A percentile compares a stretch with the other conserved stretches of the same genome.
phyloP scores from a whole-genome alignment of 2,797 vertebrate species.

The Staurois parvus region DNA sequence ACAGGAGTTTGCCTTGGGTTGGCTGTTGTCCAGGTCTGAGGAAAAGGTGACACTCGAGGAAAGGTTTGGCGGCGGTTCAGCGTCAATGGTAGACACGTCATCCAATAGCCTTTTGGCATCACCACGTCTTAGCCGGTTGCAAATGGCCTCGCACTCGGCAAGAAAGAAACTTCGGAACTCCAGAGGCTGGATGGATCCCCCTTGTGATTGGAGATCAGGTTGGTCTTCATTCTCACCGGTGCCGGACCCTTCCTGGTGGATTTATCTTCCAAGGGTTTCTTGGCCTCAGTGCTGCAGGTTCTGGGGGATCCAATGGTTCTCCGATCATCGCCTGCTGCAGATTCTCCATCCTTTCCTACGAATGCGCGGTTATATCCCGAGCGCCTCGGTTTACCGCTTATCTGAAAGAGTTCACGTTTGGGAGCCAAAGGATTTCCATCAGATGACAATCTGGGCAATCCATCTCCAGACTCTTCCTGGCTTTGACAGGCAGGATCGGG shows the following conservation, averaged over 20 bases:
- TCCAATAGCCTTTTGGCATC: neutral
- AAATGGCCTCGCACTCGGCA: constrained; percentile 52
- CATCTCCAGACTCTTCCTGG: neutral
- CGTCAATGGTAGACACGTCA: constrained; percentile 49
- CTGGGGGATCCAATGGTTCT: neutral
- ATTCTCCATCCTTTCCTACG: neutral
- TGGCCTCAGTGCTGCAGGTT: neutral
- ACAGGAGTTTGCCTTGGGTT: neutral
- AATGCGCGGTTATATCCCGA: neutral
- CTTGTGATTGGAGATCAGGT: too few species aligned
- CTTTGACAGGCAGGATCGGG: neutral
- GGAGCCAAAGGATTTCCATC: too few species aligned
- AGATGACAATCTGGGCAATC: neutral
- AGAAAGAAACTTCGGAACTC: constrained; percentile 57
- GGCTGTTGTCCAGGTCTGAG: neutral
- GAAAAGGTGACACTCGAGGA: constrained; percentile 27
- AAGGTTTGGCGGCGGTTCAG: constrained; percentile 39
- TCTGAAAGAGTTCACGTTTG: neutral
- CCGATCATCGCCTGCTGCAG: too few species aligned
- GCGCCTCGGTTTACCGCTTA: neutral
- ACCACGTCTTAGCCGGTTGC: neutral
- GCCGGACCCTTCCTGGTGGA: neutral
- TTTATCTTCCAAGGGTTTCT: too few species aligned
- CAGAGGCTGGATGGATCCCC: neutral
- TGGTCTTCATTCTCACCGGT: neutral